Base-by-base conservation (phyloP, 2,797 vertebrate genomes). In the Coluber constrictor region DNA sequence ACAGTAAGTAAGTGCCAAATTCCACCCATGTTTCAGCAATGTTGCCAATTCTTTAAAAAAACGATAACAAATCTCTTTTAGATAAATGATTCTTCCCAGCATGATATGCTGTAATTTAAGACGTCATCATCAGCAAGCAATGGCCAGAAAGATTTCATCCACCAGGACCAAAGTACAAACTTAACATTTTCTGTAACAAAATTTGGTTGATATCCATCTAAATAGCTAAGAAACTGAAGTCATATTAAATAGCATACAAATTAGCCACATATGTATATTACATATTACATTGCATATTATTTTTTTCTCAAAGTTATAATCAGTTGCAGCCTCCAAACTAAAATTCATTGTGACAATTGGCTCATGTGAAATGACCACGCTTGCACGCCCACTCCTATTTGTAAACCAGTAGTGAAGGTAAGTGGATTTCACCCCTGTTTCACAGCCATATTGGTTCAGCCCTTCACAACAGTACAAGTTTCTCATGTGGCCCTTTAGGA, bases 131-230 rank as follows among this genome's bases (percentile, higher is more conserved):
- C 83, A 60, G 29, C n/a, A 79, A 88, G 29, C 66, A n/a, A 79
- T 18, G 12, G 55, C 54, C 92, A 90, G 56, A 60, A 90, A 87
- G 37, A 60, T 32, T 51, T 74, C 63, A 90, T 79, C 61, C 10
- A 88, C 55, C 9, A 88, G 86, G 63, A 90, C 37, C 55, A 8
- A 74, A 91, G 59, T 88, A 60, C 59, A 87, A 88, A 60, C 29
- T 29, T 93, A 93, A 90, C 37, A 3, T 29, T 86, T 90, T 63
- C 54, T 90, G 20, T 60, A 88, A 90, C 89, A 90, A 92, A 6
- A 56, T 23, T 87, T n/a, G 90, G 47, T 56, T 60, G 79, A 86
- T 0, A 66, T 51, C 51, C 55, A 37, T 27, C 18, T 61, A n/a
- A 74, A 87, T 29, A 54, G 59, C 47, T 51, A 29, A 55, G 32